phyloP scores from a whole-genome alignment of 2,888 invertebrate genomes.

The Tetragnatha montana region DNA sequence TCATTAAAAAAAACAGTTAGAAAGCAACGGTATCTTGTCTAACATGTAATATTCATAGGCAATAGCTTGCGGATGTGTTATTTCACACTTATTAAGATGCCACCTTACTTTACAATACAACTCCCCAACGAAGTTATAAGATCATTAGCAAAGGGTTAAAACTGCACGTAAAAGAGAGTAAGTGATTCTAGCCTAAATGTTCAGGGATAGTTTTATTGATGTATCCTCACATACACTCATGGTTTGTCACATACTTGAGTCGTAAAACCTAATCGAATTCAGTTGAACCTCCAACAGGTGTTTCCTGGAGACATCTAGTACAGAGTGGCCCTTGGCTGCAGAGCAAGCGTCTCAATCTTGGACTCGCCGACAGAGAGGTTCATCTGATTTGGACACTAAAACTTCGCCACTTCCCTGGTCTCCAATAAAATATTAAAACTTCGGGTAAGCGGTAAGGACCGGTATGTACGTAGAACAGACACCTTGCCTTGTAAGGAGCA shows the following conservation, averaged over 20 bases:
- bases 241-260: not conserved
- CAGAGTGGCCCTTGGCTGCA: conserved; percentile 5
- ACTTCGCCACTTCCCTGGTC: not conserved
- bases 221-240: not conserved
- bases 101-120: no score
- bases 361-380: conserved; percentile 1
- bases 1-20: no score
- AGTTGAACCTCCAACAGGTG: conserved; percentile 51
- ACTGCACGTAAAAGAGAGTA: no score
- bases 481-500: not conserved
- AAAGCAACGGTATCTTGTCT: no score
- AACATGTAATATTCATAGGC: no score
- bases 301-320: conserved; percentile 25
- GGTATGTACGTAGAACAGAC: not conserved
- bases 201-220: no score
- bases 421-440: not conserved
- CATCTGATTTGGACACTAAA: not conserved
- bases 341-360: not conserved
- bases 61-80: no score
- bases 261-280: conserved; percentile 33
- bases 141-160: no score
- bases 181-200: no score
- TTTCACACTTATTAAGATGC: no score
- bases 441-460: not conserved
- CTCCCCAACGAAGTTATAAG: no score